Evolutionary conservation across 1,140 invertebrate species (phyloP), one percentile per base, ranked within the genome.

Genomic region (Teleogryllus occipitalis): DNA sequence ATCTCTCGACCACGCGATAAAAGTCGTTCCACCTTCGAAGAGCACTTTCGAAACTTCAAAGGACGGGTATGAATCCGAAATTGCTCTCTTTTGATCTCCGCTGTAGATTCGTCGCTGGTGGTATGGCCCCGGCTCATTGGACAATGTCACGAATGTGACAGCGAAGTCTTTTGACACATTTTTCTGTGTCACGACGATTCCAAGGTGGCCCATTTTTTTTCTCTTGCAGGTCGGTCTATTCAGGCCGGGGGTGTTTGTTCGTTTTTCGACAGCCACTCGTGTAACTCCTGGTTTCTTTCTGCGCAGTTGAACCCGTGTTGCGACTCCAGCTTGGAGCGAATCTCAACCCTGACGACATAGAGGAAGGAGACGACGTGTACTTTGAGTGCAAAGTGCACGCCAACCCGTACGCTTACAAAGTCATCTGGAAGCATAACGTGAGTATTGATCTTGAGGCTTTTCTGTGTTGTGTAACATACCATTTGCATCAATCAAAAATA

Each of bases 381-480:
- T 96, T 96, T 84, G 94, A 94, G 86, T 97, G 95, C 86, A 92
- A 93, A 85, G 92, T 96, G 80, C 90, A 92, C 84, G 92, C 95
- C 79, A 96, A 97, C 88, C 95, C 95, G 8, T 88, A 88, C 74
- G 92, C 94, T 83, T 95, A 95, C 85, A 96, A 96, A 91, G 93
- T 96, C 82, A 89, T 94, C 72, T 97, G 95, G 95, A 94, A 94
- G 84, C 95, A 97, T 86, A 95, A 97, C 86, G 96, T 95, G 87
- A 93, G 93, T 92, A 39, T 39, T 39, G 27, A 39, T 39, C 27
- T 39, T 39, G 27, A 39, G 27, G 27, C 27, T 39, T 39, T 39
- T 39, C n/a, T 39, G 27, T 39, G 27, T 39, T 39, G 27, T 39
- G 27, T 39, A 39, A 39, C 27, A 39, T 39, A 39, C 27, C 27